These are phyloP conservation scores for Ellobius talpinus DNA, from an alignment of 2,113 vertebrate genomes.

Conservation along the genomic window DNA sequence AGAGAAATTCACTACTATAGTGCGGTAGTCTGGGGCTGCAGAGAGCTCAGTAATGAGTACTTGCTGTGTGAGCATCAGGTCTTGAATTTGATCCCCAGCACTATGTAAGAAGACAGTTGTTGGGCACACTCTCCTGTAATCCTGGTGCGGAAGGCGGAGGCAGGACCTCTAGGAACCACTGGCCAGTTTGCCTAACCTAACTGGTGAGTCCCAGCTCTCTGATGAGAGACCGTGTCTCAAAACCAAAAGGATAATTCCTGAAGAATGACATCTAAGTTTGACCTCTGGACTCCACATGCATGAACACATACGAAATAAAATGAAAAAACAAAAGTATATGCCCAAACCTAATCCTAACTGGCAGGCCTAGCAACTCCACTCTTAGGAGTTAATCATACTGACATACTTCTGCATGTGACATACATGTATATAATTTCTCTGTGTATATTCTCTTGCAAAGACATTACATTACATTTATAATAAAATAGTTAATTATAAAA, in stretches of 20 bases:
- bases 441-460: background rate
- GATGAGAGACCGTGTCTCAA: background rate
- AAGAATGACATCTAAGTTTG: background rate
- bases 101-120: background rate
- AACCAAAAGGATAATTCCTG: background rate
- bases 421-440: background rate
- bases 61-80: background rate
- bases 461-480: background rate
- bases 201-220: background rate
- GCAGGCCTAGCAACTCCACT: background rate
- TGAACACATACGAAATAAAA: background rate
- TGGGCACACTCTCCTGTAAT: background rate
- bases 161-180: rapidly evolving
- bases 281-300: background rate
- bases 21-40: background rate
- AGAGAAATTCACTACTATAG: background rate
- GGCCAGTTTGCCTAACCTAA: background rate
- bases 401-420: background rate
- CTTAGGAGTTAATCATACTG: slow-evolving; percentile 28
- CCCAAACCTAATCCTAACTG: background rate
- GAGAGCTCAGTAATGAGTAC: background rate
- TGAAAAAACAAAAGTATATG: background rate
- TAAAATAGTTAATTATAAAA: slow-evolving; percentile 6
- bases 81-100: background rate
- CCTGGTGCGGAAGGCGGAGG: background rate